phyloP scores from a whole-genome alignment of 2,888 invertebrate species.

The Stenolophus ochropezus region DNA sequence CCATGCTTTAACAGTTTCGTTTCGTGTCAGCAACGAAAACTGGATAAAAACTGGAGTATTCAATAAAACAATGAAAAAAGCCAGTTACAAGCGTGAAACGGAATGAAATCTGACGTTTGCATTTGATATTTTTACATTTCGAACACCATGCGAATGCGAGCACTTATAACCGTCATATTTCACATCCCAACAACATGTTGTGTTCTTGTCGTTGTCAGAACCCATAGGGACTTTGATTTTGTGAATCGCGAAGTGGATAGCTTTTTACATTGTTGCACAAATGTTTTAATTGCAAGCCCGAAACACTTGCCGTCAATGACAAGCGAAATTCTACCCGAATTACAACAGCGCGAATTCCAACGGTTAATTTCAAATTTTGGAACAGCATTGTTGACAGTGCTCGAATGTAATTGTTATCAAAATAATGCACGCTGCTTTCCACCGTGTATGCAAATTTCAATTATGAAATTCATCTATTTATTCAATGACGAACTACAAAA shows the following conservation, averaged over 20 bases:
- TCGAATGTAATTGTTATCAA: background rate
- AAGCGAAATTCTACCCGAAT: background rate
- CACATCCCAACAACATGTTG: conserved; percentile 43
- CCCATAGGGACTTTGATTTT: conserved; percentile 6
- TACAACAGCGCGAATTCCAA: background rate
- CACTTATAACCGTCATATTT: conserved; percentile 50
- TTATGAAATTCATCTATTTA: background rate
- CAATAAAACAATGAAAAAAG: conserved; percentile 40
- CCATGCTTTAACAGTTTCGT: background rate
- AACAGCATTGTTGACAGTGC: background rate
- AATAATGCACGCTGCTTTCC: background rate
- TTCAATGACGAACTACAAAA: too few species aligned
- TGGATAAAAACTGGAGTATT: conserved; percentile 18
- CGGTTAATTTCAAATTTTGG: background rate
- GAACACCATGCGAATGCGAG: background rate
- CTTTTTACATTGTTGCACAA: background rate
- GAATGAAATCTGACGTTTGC: conserved; percentile 22
- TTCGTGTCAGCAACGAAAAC: conserved; percentile 9
- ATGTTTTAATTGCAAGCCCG: background rate
- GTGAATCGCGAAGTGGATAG: background rate
- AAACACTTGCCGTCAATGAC: background rate
- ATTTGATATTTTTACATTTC: conserved; percentile 33
- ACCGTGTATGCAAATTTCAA: background rate
- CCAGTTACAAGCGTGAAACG: conserved; percentile 7
- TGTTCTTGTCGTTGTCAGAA: conserved; percentile 42